These are phyloP conservation scores for Corythoichthys haematopterus DNA, from an alignment of 2,113 vertebrate genomes.

Conservation along the genomic window DNA sequence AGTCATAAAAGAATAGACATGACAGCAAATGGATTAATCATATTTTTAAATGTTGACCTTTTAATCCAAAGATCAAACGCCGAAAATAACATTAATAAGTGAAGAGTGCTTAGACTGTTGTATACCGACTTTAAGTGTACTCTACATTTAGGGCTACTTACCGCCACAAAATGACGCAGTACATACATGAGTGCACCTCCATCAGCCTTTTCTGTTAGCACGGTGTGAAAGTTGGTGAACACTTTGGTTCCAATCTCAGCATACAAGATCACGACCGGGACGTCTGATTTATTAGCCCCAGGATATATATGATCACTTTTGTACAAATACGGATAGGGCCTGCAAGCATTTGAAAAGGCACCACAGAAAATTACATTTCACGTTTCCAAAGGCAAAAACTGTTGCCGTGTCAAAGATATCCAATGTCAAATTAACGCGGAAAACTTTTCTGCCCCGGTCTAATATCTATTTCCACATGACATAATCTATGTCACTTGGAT, in stretches of 20 bases:
- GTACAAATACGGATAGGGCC: constrained; percentile 85
- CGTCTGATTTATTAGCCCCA: constrained; percentile 69
- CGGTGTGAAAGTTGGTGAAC: constrained; percentile 85
- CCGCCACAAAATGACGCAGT: constrained; percentile 88
- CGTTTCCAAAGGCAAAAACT: not conserved
- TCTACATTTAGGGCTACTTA: constrained; percentile 57
- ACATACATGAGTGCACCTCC: constrained; percentile 82
- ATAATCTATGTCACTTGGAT: not conserved
- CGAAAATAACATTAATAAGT: not conserved
- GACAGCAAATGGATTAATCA: no score
- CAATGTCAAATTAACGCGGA: not conserved
- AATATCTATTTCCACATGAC: constrained; percentile 2
- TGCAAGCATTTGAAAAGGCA: constrained; percentile 54
- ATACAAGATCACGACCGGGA: constrained; percentile 86
- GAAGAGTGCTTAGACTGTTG: not conserved
- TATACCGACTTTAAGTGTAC: not conserved
- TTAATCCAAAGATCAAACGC: not conserved
- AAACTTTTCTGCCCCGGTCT: not conserved
- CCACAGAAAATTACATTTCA: constrained; percentile 2
- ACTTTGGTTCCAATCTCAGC: constrained; percentile 91
- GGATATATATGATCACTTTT: constrained; percentile 88
- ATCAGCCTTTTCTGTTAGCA: constrained; percentile 78
- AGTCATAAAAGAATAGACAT: no score
- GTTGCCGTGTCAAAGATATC: not conserved
- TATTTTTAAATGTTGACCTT: not conserved